Conservation (phyloP, 2,888 invertebrate genomes). For the Tricholauxania praeusta region DNA sequence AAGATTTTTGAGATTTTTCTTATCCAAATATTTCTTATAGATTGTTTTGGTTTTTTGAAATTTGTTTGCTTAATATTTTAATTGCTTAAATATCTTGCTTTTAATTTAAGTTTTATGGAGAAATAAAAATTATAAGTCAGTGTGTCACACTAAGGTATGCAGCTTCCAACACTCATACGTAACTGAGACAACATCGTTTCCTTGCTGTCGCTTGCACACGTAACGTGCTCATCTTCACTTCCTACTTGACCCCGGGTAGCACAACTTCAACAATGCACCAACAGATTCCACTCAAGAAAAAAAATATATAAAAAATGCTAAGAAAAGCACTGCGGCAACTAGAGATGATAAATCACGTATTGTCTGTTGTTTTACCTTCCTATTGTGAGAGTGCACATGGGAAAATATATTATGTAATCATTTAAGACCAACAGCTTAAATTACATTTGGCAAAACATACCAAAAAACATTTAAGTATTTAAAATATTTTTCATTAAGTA, state of each 20-base stretch:
- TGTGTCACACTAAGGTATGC: too few relatives aligned
- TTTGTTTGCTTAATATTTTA: not conserved
- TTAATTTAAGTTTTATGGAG: not conserved
- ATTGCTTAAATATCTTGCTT: not conserved
- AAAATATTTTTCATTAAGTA: too few relatives aligned
- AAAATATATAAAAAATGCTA: not conserved
- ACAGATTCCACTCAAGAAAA: not conserved
- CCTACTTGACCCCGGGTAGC: slow-evolving; percentile 16
- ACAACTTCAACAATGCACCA: slow-evolving; percentile 2
- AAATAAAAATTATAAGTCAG: too few relatives aligned
- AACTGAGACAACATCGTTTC: not conserved
- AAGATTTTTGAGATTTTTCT: too few relatives aligned
- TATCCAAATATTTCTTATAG: too few relatives aligned
- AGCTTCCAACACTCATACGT: not conserved
- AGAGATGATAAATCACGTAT: slow-evolving; percentile 20
- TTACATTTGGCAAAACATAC: too few relatives aligned
- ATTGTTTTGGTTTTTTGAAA: too few relatives aligned
- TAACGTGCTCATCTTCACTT: slow-evolving; percentile 24
- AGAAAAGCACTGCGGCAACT: not conserved
- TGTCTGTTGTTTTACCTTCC: not conserved
- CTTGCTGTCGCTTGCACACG: not conserved
- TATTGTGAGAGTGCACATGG: too few relatives aligned
- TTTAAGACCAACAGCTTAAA: too few relatives aligned
- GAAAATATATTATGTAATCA: too few relatives aligned
- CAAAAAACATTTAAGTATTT: too few relatives aligned